Percentiles rank a stretch among this genome's conserved stretches.
These are phyloP conservation scores for Copidosoma floridanum DNA, from an alignment of 1,140 invertebrate species.

Conservation along the genomic window DNA sequence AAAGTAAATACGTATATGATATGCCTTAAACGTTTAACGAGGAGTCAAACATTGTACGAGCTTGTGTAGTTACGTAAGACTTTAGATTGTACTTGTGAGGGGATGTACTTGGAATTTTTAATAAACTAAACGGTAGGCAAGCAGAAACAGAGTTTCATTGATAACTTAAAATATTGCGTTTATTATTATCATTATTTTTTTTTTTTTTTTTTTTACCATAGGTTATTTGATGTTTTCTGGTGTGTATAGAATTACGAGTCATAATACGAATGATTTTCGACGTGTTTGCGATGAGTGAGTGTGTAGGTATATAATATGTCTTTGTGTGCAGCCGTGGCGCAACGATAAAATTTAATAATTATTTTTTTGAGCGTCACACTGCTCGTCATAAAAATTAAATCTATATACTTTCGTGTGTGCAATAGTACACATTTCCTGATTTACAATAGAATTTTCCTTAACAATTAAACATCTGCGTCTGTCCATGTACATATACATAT, in stretches of 20 bases:
- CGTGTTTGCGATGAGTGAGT: too few species aligned
- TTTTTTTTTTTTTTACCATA: too few species aligned
- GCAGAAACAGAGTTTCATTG: too few species aligned
- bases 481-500: conserved; percentile 20
- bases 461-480: not conserved
- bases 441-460: conserved; percentile 21
- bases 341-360: conserved; percentile 16
- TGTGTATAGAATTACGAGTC: too few species aligned
- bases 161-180: conserved; percentile 26
- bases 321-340: not conserved
- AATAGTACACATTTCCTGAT: conserved; percentile 8
- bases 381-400: conserved; percentile 17
- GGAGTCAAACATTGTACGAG: too few species aligned
- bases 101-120: conserved; percentile 13
- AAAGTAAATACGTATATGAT: too few species aligned
- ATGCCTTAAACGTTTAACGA: not conserved
- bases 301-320: not conserved
- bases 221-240: too few species aligned
- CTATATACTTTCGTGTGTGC: not conserved
- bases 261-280: too few species aligned
- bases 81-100: conserved; percentile 8
- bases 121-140: conserved; percentile 10
- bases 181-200: conserved; percentile 16
- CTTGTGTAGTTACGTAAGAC: not conserved
- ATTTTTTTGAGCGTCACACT: conserved; percentile 10